Evolutionary conservation across 2,888 invertebrate genomes (phyloP), one percentile per base, ranked within the genome.

Genomic region (Ernsta delagoae): DNA sequence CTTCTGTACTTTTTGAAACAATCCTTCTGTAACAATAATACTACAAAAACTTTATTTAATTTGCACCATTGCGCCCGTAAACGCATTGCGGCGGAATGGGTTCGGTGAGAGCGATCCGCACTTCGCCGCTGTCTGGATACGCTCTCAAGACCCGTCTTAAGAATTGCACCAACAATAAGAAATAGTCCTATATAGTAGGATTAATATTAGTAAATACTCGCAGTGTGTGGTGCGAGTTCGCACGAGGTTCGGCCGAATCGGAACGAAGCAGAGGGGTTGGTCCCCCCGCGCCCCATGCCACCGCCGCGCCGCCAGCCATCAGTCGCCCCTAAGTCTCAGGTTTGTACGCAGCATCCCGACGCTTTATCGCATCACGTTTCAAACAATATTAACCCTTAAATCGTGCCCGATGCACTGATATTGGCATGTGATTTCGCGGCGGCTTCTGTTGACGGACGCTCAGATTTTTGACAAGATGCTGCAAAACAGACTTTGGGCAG

Each of bases 301-400:
- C 89, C 65, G 71, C 72, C 77, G 80, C 80, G 81, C 77, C 82
- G 73, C 74, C 71, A 79, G 82, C 83, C 87, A 85, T 87, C 90
- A 92, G 92, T 92, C 86, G 92, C 87, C 90, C 88, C 88, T 81
- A 87, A 90, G 92, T 90, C 91, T 88, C 88, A 90, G 90, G 89
- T 90, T 91, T 87, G 91, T 83, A 83, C 91, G 83, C 90, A 92
- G 90, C 91, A 91, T 91, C 88, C 86, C 81, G 77, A 77, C 80
- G 75, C 76, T 82, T 83, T 83, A 83, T 78, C 82, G 77, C 74
- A 70, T 78, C 74, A 75, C 76, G 78, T 78, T 79, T 74, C 70
- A 69, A 69, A 73, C 74, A 73, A 78, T 74, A 79, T 77, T 76
- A 59, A 57, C 72, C 70, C 72, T 74, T 70, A 70, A 73, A 74